Conservation (phyloP, 2,797 vertebrate genomes). For the Oreonectes daqikongensis region DNA sequence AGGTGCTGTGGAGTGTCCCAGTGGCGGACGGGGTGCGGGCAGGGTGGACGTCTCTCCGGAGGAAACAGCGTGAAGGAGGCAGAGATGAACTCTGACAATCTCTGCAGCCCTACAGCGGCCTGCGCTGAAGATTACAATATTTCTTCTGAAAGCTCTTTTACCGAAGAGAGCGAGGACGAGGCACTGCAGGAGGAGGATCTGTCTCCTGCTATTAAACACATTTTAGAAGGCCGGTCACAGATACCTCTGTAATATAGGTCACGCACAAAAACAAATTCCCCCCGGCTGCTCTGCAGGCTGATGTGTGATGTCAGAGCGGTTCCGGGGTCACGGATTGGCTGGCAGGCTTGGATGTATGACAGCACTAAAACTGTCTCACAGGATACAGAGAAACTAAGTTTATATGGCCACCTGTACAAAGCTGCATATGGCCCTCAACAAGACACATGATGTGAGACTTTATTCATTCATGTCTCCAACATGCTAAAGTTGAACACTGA, state of each 20-base stretch:
- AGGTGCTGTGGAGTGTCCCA: constrained; percentile 56
- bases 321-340: constrained; percentile 53
- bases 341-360: constrained; percentile 54
- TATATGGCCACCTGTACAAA: constrained; percentile 52
- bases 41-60: constrained; percentile 73
- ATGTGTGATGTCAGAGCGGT: constrained; percentile 36
- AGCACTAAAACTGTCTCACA: constrained; percentile 40
- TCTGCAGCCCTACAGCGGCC: constrained; percentile 79
- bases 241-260: constrained; percentile 85
- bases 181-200: constrained; percentile 83
- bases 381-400: constrained; percentile 39
- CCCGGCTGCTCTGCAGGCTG: constrained; percentile 2
- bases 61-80: constrained; percentile 70
- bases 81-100: constrained; percentile 87
- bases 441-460: too few relatives aligned
- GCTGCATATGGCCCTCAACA: too few relatives aligned
- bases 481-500: background rate
- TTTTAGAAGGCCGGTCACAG: constrained; percentile 85
- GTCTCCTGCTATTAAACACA: constrained; percentile 88
- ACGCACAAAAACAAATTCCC: constrained; percentile 15
- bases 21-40: constrained; percentile 19
- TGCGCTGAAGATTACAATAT: constrained; percentile 79
- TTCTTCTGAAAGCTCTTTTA: constrained; percentile 85
- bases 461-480: too few relatives aligned
- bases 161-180: constrained; percentile 83